Evolutionary conservation across 1,140 invertebrate genomes (phyloP).

Genomic region (Drosophila leontia): DNA sequence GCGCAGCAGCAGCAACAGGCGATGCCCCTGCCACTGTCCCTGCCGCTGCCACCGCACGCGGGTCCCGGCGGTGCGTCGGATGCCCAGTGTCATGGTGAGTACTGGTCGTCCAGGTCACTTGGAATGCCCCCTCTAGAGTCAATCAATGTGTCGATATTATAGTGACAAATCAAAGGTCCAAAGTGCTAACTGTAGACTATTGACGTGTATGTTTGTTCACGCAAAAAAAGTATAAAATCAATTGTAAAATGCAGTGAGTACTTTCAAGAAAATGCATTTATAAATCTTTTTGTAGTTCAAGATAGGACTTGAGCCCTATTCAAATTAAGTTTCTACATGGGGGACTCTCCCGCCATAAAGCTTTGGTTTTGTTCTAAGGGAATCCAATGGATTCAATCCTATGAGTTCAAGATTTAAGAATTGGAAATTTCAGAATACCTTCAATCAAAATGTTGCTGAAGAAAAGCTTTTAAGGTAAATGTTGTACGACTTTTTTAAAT

Average conservation of each 20-base stretch:
- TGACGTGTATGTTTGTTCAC: neutral
- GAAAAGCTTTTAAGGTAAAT: neutral
- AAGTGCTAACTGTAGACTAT: neutral
- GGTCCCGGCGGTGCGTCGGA: conserved; percentile 43
- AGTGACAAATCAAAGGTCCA: conserved; percentile 1
- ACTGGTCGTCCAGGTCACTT: neutral
- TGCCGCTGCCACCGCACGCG: conserved; percentile 38
- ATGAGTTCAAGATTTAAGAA: neutral
- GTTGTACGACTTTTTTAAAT: too few relatives aligned
- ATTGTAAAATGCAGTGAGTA: too few relatives aligned
- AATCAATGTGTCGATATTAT: neutral
- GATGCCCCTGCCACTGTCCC: conserved; percentile 39
- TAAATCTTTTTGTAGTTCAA: neutral
- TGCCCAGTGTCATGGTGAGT: conserved; percentile 69
- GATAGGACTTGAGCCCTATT: neutral
- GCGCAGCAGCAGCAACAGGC: conserved; percentile 48
- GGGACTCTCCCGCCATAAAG: too few relatives aligned
- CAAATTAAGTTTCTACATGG: neutral
- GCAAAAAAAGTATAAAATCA: neutral
- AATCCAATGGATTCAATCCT: neutral
- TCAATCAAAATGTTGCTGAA: neutral
- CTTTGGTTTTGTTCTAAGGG: too few relatives aligned
- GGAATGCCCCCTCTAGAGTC: neutral
- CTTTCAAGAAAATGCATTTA: neutral
- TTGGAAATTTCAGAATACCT: neutral